Evolutionary conservation across 2,113 vertebrate genomes (phyloP), one percentile per base, ranked within the genome.

Genomic region (Periophthalmus modestus): DNA sequence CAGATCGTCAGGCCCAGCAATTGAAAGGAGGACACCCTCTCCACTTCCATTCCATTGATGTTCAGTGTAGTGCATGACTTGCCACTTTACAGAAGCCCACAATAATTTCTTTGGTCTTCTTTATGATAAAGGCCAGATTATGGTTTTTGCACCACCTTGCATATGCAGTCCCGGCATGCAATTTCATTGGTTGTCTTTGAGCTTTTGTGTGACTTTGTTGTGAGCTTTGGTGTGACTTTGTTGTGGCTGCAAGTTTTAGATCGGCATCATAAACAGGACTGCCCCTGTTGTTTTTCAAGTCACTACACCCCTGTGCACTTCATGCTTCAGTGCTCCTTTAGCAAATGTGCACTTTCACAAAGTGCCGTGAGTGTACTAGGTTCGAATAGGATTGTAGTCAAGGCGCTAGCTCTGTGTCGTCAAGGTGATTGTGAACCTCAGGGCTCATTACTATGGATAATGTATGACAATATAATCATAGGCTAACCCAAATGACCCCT

Each of bases 211-310:
- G 58, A 7, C 13, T 61, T 58, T 57, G 54, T 57, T 23, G n/a
- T 59, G 57, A n/a, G n/a, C 14, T 61, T 61, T 16, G 0, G 24
- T 61, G 23, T 61, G 58, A 7, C 13, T 61, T 58, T 57, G 54
- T 57, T 23, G n/a, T 59, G 57, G 21, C 12, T 13, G 9, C 33
- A 59, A 59, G 57, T 59, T 59, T 59, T 59, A 28, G 57, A 59
- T 2, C 7, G 13, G 57, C 13, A 23, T 23, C 24, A 23, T 21
- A 14, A 9, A 59, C 23, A 28, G 57, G 59, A 62, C 59, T 62
- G 59, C 34, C 59, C 59, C 59, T 18, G 19, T 43, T 75, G 52
- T 75, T 70, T 50, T 62, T 62, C 15, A 62, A 62, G 13, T 28
- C 14, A 13, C 15, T 34, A 24, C 23, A 62, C 59, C 59, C 58